Conservation (phyloP, 2,113 vertebrate species). For the Misgurnus anguillicaudatus region DNA sequence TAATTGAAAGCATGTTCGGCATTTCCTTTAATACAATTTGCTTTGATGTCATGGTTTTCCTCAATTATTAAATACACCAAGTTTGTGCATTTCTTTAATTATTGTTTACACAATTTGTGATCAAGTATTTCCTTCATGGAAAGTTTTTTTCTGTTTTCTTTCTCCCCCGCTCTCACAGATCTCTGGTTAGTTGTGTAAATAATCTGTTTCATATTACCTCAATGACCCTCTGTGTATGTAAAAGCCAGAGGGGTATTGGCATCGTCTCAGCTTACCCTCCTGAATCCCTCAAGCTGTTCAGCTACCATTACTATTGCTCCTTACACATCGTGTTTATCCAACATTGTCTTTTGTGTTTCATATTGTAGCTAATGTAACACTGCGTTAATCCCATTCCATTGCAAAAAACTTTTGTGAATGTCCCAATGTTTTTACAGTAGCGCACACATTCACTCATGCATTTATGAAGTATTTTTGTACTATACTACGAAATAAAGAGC, state of each 20-base stretch:
- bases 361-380: neutral
- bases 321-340: conserved; percentile 26
- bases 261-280: conserved; percentile 37
- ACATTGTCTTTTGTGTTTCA: neutral
- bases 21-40: too few species aligned
- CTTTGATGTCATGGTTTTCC: neutral
- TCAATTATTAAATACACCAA: neutral
- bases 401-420: neutral
- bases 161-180: conserved; percentile 36
- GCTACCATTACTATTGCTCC: conserved; percentile 39
- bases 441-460: neutral
- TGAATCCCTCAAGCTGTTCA: conserved; percentile 41
- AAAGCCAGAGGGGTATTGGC: conserved; percentile 43
- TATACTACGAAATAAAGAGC: conserved; percentile 6
- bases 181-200: conserved; percentile 49
- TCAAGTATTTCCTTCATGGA: conserved; percentile 7
- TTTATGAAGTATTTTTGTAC: conserved; percentile 13
- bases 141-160: conserved; percentile 22
- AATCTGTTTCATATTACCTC: conserved; percentile 52
- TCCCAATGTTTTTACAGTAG: neutral
- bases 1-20: too few species aligned
- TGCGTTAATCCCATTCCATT: neutral
- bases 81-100: neutral
- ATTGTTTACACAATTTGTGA: neutral
- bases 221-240: conserved; percentile 40